Percentiles rank a stretch among this genome's conserved stretches.
phyloP scores from a whole-genome alignment of 1,140 invertebrate species.

The Drosophila ercepeae region DNA sequence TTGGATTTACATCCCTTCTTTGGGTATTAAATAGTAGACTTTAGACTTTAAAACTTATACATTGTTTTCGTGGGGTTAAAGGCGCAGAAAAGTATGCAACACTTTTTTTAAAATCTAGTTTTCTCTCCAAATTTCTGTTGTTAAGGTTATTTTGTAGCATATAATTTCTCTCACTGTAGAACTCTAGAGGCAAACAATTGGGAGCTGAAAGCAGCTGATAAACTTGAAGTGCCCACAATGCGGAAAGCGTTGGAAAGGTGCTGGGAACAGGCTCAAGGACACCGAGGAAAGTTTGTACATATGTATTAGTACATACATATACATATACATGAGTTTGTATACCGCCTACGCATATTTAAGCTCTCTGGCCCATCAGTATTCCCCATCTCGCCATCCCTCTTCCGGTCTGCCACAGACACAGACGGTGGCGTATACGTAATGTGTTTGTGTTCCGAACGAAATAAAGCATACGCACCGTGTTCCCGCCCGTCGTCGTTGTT shows the following conservation, averaged over 20 bases:
- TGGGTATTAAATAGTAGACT: too few species aligned
- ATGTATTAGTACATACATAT: background rate
- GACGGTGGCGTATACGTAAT: conserved; percentile 70
- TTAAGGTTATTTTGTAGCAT: background rate
- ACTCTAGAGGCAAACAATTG: conserved; percentile 12
- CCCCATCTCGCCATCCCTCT: conserved; percentile 9
- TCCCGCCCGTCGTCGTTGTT: conserved; percentile 11
- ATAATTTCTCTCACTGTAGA: background rate
- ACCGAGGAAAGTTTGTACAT: conserved; percentile 14
- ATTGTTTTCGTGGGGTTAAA: too few species aligned
- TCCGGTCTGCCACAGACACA: conserved; percentile 21
- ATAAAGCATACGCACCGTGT: conserved; percentile 71
- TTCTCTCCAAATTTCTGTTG: too few species aligned
- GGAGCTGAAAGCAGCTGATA: conserved; percentile 43
- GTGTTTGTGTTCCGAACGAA: conserved; percentile 39
- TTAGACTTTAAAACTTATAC: too few species aligned
- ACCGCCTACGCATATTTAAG: conserved; percentile 61
- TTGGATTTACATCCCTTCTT: too few species aligned
- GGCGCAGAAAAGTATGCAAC: too few species aligned
- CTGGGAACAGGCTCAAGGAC: conserved; percentile 61
- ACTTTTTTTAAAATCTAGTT: too few species aligned
- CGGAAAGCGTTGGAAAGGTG: conserved; percentile 46
- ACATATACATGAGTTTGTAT: conserved; percentile 14
- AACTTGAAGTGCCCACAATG: conserved; percentile 41
- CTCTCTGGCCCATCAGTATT: background rate